Conservation (phyloP, 2,888 invertebrate genomes). For the Euplagia quadripunctaria region DNA sequence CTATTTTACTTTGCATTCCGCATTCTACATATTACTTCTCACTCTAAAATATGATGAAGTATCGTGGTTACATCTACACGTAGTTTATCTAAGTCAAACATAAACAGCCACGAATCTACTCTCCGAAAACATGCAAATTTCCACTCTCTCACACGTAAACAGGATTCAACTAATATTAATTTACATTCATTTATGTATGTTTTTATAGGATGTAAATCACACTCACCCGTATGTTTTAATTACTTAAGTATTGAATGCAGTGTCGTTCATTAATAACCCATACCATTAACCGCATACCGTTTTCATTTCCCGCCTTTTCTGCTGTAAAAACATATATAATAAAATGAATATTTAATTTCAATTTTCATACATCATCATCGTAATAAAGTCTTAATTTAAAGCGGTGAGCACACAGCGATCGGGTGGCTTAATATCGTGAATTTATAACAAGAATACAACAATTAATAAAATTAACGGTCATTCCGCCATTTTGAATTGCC, state of each 20-base stretch:
- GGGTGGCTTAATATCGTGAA: conserved; percentile 70
- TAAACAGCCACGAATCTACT: neutral
- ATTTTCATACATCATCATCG: conserved; percentile 48
- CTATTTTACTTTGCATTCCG: neutral
- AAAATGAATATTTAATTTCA: conserved; percentile 47
- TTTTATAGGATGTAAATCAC: neutral
- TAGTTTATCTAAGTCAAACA: neutral
- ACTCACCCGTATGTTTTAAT: neutral
- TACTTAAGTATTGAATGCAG: conserved; percentile 2
- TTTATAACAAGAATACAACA: conserved; percentile 77
- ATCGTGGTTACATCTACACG: neutral
- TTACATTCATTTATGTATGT: neutral
- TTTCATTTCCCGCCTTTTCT: neutral
- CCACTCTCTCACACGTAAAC: neutral
- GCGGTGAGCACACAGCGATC: conserved; percentile 41
- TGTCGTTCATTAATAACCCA: conserved; percentile 3
- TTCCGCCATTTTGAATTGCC: conserved; percentile 67
- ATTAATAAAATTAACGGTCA: conserved; percentile 75
- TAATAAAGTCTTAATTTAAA: conserved; percentile 53
- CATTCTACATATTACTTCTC: neutral
- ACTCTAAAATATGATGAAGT: neutral
- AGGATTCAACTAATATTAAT: neutral
- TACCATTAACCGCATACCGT: conserved; percentile 10
- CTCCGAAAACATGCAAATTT: neutral
- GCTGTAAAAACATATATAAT: conserved; percentile 6